phyloP scores from a whole-genome alignment of 2,113 vertebrate genomes.

The Salvelinus alpinus region DNA sequence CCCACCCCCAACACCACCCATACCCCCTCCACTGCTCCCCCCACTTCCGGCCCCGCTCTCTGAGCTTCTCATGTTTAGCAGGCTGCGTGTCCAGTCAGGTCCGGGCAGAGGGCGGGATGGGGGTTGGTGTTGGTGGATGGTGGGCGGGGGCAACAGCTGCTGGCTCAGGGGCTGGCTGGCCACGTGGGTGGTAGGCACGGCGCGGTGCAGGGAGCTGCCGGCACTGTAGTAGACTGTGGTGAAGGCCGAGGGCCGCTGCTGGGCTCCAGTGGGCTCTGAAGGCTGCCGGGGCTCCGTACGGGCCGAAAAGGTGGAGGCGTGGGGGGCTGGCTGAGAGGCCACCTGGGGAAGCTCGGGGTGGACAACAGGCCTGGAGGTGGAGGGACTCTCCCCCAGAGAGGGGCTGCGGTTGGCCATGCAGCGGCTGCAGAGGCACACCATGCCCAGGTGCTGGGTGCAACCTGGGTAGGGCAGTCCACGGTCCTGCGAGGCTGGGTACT shows the following conservation, averaged over 20 bases:
- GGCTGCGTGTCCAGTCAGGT: constrained; percentile 88
- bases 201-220: constrained; percentile 82
- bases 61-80: constrained; percentile 75
- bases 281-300: constrained; percentile 84
- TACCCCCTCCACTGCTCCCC: constrained; percentile 56
- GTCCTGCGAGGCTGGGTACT: constrained; percentile 84
- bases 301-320: constrained; percentile 87
- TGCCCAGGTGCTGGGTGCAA: constrained; percentile 95
- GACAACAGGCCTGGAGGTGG: constrained; percentile 21
- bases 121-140: constrained; percentile 13
- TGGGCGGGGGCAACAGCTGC: constrained; percentile 64
- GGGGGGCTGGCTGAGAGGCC: constrained; percentile 65
- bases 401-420: constrained; percentile 83
- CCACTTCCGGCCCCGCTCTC: constrained; percentile 47
- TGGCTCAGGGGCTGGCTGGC: constrained; percentile 66
- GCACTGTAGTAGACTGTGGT: constrained; percentile 93
- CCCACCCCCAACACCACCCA: constrained; percentile 58
- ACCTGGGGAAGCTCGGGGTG: constrained; percentile 72
- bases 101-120: constrained; percentile 69
- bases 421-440: constrained; percentile 92
- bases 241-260: constrained; percentile 87
- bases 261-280: constrained; percentile 62
- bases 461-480: constrained; percentile 81
- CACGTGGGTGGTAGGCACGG: constrained; percentile 77
- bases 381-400: constrained; percentile 75